phyloP scores from a whole-genome alignment of 2,113 vertebrate genomes.

The Eurystomus gularis region DNA sequence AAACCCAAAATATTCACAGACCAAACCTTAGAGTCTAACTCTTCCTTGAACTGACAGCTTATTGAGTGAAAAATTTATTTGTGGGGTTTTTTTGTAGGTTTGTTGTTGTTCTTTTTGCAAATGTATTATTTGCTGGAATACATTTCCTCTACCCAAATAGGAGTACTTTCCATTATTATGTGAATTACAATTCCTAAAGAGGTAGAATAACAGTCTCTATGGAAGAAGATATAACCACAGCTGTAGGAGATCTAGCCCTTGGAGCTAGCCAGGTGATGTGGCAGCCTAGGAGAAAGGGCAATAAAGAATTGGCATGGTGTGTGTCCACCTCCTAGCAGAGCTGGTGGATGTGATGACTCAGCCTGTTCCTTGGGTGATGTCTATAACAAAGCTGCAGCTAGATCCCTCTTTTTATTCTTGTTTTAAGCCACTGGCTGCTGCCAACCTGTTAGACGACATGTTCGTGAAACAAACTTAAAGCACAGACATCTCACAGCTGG shows the following conservation, averaged over 20 bases:
- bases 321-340: not conserved
- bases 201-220: not conserved
- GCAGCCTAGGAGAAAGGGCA: not conserved
- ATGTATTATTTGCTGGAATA: not conserved
- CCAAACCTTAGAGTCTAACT: not conserved
- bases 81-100: too few species aligned
- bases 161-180: not conserved
- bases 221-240: not conserved
- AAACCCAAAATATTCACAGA: not conserved
- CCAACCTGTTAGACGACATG: not conserved
- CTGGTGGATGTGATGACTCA: not conserved
- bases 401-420: accelerated
- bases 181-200: not conserved
- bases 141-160: not conserved
- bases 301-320: not conserved
- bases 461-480: not conserved
- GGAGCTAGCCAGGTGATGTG: not conserved
- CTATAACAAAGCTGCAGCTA: not conserved
- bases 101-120: not conserved
- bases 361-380: not conserved
- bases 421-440: not conserved
- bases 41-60: not conserved
- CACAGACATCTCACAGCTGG: accelerated
- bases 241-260: not conserved
- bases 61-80: not conserved